A percentile compares a stretch with the other conserved stretches of the same genome.
phyloP scores from a whole-genome alignment of 2,113 vertebrate genomes.

The Orycteropus afer region DNA sequence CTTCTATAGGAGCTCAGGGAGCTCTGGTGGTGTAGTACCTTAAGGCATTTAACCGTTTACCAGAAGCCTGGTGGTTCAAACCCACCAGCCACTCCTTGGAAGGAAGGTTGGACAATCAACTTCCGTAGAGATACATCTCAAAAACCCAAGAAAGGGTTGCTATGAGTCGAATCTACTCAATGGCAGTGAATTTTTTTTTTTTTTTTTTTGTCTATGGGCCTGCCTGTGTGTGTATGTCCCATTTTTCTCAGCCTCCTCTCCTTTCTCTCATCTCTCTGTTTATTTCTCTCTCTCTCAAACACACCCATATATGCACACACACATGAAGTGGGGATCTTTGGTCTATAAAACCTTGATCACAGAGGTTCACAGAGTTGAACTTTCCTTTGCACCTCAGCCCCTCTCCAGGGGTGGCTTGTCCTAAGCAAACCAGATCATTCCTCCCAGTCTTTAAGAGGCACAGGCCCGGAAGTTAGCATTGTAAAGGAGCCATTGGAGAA shows the following conservation, averaged over 20 bases:
- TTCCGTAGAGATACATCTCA: no score
- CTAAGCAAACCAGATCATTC: not conserved
- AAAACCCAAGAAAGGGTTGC: no score
- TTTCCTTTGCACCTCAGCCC: not conserved
- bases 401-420: not conserved
- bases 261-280: not conserved
- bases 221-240: not conserved
- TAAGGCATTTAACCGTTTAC: no score
- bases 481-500: not conserved
- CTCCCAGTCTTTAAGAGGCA: not conserved
- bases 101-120: no score
- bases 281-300: not conserved
- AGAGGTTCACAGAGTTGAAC: not conserved
- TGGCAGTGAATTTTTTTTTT: no score
- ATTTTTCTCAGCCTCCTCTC: not conserved
- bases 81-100: no score
- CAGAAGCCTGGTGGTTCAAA: no score
- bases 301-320: not conserved
- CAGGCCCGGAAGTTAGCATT: no score
- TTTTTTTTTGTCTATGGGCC: not conserved
- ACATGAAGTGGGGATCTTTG: not conserved
- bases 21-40: no score
- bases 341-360: not conserved
- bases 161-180: no score
- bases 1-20: not conserved